These are phyloP conservation scores for Coryphaenoides rupestris DNA, from an alignment of 2,113 vertebrate species.

Conservation along the genomic window DNA sequence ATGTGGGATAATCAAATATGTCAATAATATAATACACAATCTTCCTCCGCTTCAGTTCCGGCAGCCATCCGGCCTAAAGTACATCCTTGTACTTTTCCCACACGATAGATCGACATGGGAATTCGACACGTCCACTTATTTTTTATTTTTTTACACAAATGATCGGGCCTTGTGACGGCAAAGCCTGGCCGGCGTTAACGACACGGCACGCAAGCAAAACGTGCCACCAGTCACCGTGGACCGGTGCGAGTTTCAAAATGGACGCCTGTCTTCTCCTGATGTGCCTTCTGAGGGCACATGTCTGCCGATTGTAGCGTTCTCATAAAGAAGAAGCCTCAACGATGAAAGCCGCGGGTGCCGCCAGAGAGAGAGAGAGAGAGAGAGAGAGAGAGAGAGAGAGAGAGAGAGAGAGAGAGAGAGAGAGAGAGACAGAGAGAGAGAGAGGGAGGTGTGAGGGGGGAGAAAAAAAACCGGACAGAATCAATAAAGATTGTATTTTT, in stretches of 20 bases:
- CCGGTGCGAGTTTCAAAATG: slow-evolving; percentile 38
- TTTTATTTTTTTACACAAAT: too few species aligned
- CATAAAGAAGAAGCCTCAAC: slow-evolving; percentile 60
- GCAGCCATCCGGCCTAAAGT: too few species aligned
- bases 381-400: slow-evolving; percentile 28
- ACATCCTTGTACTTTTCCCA: too few species aligned
- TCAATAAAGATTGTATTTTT: neutral
- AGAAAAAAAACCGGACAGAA: neutral
- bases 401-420: neutral
- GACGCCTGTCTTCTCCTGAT: slow-evolving; percentile 44
- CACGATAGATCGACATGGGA: too few species aligned
- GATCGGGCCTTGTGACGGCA: neutral
- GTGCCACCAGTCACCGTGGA: slow-evolving; percentile 18
- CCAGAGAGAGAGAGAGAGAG: slow-evolving; percentile 36
- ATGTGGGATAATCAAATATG: too few species aligned
- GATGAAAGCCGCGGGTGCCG: slow-evolving; percentile 62
- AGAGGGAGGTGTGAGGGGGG: neutral
- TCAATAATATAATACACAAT: too few species aligned
- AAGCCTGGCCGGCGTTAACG: slow-evolving; percentile 11
- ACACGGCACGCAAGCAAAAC: slow-evolving; percentile 35
- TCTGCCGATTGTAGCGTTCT: slow-evolving; percentile 62
- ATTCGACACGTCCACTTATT: too few species aligned
- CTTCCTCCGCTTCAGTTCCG: too few species aligned
- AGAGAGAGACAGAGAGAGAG: neutral
- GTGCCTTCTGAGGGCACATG: slow-evolving; percentile 53